Evolutionary conservation across 35 echinoderm and acorn worm species (phyloP).

Genomic region (Chiridota heheva): DNA sequence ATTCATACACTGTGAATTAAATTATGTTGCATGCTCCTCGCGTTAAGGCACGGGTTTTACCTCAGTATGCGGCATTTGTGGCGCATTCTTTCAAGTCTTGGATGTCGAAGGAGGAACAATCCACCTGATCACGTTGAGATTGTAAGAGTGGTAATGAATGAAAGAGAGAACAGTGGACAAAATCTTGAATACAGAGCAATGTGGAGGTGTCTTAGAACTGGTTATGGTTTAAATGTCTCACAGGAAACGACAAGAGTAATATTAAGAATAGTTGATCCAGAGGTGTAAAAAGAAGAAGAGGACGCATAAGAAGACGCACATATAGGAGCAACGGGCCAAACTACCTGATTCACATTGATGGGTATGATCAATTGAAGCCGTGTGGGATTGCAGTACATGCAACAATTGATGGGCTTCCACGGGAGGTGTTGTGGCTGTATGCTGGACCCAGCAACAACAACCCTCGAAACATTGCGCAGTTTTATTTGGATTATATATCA

Average conservation of each 20-base stretch:
- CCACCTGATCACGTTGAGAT: no score
- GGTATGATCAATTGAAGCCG: conserved; percentile 56
- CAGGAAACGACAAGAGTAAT: neutral
- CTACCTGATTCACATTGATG: conserved; percentile 44
- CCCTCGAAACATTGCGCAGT: conserved; percentile 41
- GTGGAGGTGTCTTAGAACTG: neutral
- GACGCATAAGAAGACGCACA: conserved; percentile 19
- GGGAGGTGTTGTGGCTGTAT: conserved; percentile 46
- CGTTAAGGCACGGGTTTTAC: no score
- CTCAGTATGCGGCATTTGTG: no score
- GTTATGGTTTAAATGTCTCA: conserved; percentile 13
- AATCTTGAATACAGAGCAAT: conserved; percentile 5
- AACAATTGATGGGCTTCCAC: conserved; percentile 44
- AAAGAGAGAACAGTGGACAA: neutral
- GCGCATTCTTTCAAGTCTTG: no score
- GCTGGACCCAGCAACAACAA: conserved; percentile 47
- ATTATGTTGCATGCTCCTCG: no score
- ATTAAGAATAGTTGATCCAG: conserved; percentile 5
- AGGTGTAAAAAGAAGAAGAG: neutral
- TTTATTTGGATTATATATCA: conserved; percentile 33
- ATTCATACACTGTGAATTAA: no score
- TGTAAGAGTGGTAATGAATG: neutral
- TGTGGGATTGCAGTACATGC: conserved; percentile 51
- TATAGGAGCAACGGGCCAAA: conserved; percentile 48
- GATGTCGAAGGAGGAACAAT: no score